A percentile compares a stretch with the other conserved stretches of the same genome.
Conservation (phyloP, 1,140 invertebrate species). For the Oedothorax gibbosus region DNA sequence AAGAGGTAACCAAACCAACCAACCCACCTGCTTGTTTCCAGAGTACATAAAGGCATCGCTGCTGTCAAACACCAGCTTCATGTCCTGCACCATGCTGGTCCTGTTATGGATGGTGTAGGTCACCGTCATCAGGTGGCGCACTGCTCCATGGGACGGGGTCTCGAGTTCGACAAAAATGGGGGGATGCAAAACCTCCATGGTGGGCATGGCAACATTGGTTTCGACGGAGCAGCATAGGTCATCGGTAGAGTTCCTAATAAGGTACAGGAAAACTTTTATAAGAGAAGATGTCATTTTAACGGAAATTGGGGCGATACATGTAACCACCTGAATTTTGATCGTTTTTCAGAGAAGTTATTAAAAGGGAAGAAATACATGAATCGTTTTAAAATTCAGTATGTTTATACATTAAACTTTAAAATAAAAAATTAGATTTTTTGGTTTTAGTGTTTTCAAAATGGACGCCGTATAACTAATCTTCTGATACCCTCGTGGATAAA, state of each 20-base stretch:
- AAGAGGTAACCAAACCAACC: no score
- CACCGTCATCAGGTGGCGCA: conserved; percentile 74
- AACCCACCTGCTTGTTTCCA: conserved; percentile 83
- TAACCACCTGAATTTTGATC: no score
- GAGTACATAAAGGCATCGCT: conserved; percentile 91
- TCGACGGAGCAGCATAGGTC: conserved; percentile 2
- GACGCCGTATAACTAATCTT: no score
- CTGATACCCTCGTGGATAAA: no score
- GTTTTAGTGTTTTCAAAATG: no score
- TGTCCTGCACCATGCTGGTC: conserved; percentile 77
- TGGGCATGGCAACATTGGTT: conserved; percentile 63
- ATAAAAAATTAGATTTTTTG: no score
- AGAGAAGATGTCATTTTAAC: no score
- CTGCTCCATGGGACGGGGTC: conserved; percentile 80
- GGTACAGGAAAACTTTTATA: background rate
- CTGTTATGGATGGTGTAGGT: conserved; percentile 81
- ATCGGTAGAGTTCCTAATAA: conserved; percentile 23
- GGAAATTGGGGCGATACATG: no score
- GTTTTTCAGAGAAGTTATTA: no score
- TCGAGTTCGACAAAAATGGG: conserved; percentile 79
- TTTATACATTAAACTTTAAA: no score
- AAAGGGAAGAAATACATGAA: no score
- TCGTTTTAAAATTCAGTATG: no score
- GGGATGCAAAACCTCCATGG: conserved; percentile 73
- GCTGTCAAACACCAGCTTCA: conserved; percentile 81